Percentiles rank a stretch among this genome's conserved stretches.
These are phyloP conservation scores for Sinopyrophorus schimmeli DNA, from an alignment of 2,888 invertebrate species.

Conservation along the genomic window DNA sequence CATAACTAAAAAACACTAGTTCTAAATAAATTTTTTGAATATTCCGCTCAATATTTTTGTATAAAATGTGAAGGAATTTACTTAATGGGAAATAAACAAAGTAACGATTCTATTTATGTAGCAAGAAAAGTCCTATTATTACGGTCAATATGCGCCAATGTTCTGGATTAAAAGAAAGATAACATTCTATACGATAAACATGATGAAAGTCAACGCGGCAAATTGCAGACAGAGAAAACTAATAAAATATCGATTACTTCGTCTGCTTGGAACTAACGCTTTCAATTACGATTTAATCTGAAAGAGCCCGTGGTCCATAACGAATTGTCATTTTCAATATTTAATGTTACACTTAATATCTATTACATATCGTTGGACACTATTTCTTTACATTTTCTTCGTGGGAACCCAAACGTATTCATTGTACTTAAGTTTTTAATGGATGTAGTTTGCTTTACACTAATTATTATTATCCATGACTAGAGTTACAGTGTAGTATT, in stretches of 20 bases:
- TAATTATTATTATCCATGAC: too few relatives aligned
- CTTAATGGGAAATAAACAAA: neutral
- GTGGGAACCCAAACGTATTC: slow-evolving; percentile 2
- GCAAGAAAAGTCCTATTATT: slow-evolving; percentile 5
- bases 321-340: slow-evolving; percentile 9
- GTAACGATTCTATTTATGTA: slow-evolving; percentile 2
- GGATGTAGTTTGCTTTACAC: too few relatives aligned
- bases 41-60: too few relatives aligned
- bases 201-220: slow-evolving; percentile 16
- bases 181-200: slow-evolving; percentile 9
- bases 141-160: slow-evolving; percentile 11
- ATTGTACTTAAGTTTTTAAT: too few relatives aligned
- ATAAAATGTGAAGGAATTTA: too few relatives aligned
- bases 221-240: slow-evolving; percentile 17
- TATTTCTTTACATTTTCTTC: slow-evolving; percentile 5
- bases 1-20: too few relatives aligned
- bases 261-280: slow-evolving; percentile 16
- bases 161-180: slow-evolving; percentile 12
- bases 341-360: slow-evolving; percentile 14
- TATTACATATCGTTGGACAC: slow-evolving; percentile 8
- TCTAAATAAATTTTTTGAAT: too few relatives aligned
- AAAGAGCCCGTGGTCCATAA: slow-evolving; percentile 7
- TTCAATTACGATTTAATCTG: slow-evolving; percentile 16
- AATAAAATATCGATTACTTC: slow-evolving; percentile 17
- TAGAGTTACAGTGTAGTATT: too few relatives aligned